phyloP scores from a whole-genome alignment of 2,797 vertebrate species.

The Enteromius trimaculatus region DNA sequence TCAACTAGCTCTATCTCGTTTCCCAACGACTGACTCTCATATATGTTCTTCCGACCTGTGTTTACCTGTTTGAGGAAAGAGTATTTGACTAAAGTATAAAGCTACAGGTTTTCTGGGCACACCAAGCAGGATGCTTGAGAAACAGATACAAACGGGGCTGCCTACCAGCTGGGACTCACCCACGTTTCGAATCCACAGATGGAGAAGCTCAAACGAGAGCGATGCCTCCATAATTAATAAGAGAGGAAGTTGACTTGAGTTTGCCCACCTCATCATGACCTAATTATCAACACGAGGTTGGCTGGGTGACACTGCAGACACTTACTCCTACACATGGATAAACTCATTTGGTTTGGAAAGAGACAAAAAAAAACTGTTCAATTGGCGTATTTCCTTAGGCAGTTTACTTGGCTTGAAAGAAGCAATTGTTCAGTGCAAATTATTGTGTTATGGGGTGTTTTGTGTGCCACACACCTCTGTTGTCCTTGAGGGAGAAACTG shows the following conservation, averaged over 20 bases:
- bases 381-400: constrained; percentile 29
- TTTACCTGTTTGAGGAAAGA: background rate
- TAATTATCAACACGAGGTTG: constrained; percentile 11
- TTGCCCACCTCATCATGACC: constrained; percentile 31
- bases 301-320: constrained; percentile 13
- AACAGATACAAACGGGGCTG: constrained; percentile 19
- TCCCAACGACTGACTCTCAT: background rate
- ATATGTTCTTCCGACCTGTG: background rate
- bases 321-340: constrained; percentile 19
- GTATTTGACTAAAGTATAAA: background rate
- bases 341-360: constrained; percentile 40
- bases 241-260: constrained; percentile 45
- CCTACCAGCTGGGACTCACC: constrained; percentile 32
- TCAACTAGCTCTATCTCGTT: background rate
- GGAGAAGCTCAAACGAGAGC: constrained; percentile 38
- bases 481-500: constrained; percentile 95
- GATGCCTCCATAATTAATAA: constrained; percentile 44
- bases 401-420: constrained; percentile 20
- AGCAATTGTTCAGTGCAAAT: background rate
- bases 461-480: constrained; percentile 83
- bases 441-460: constrained; percentile 18
- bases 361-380: constrained; percentile 27
- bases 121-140: constrained; percentile 7
- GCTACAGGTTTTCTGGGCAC: background rate
- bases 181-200: constrained; percentile 43